A percentile compares a stretch with the other conserved stretches of the same genome.
Evolutionary conservation across 2,113 vertebrate species (phyloP).

Genomic region (Hemichromis elongatus): DNA sequence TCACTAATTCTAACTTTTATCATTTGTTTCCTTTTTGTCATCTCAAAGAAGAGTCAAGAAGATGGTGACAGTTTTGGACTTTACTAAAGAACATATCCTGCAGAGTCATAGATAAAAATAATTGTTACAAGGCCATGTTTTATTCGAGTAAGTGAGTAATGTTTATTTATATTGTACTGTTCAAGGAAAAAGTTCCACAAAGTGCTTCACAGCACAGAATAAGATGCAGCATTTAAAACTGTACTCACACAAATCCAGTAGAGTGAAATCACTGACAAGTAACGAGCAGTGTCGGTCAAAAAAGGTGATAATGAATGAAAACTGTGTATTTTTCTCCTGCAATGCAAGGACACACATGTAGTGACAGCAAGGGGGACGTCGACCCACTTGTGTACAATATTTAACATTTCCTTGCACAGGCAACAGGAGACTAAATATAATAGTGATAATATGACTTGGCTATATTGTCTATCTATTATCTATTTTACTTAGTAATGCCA

Average conservation of each 20-base stretch:
- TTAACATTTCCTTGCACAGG: neutral
- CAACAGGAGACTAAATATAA: neutral
- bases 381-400: neutral
- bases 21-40: no score
- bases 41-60: no score
- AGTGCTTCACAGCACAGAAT: neutral
- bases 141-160: neutral
- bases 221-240: no score
- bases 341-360: neutral
- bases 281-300: neutral
- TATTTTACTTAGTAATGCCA: neutral
- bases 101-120: no score
- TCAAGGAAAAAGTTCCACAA: fast-evolving
- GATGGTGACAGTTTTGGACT: no score
- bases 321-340: neutral
- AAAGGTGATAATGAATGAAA: neutral
- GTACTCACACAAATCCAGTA: neutral
- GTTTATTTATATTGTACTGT: neutral
- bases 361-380: neutral
- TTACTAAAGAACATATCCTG: no score
- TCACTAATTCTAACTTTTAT: no score
- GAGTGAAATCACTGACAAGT: neutral
- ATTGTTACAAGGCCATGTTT: no score
- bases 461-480: no score
- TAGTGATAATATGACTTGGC: neutral